Conservation (phyloP, 1,140 invertebrate genomes). For the Drosophila ambigua region DNA sequence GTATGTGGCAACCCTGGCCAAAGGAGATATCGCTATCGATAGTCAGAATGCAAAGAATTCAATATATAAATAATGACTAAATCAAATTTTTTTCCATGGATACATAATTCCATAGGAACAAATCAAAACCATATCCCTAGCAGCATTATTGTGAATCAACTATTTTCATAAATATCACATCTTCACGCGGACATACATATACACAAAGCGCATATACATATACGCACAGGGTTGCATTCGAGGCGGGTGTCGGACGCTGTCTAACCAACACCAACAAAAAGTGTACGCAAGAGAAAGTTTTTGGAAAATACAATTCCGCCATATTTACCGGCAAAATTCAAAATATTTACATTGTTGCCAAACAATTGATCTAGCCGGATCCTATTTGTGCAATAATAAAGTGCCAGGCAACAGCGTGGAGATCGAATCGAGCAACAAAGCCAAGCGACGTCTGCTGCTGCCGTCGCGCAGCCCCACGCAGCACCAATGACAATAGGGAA, state of each 20-base stretch:
- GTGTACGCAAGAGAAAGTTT: conserved; percentile 76
- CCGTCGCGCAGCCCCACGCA: conserved; percentile 59
- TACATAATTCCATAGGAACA: too few species aligned
- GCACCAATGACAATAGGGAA: conserved; percentile 64
- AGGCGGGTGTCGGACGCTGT: conserved; percentile 39
- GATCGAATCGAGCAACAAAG: conserved; percentile 38
- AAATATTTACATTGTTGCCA: conserved; percentile 79
- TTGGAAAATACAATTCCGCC: conserved; percentile 83
- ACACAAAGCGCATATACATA: conserved; percentile 52
- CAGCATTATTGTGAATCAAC: too few species aligned
- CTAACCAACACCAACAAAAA: conserved; percentile 66
- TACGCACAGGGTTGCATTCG: conserved; percentile 63
- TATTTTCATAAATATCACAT: conserved; percentile 1
- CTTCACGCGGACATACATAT: conserved; percentile 37
- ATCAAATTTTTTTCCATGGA: too few species aligned
- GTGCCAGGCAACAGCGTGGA: conserved; percentile 31
- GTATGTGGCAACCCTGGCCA: not conserved
- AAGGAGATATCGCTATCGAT: conserved; percentile 34
- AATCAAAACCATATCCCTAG: too few species aligned
- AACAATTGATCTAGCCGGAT: conserved; percentile 33
- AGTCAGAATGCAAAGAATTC: conserved; percentile 1
- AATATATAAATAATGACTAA: too few species aligned
- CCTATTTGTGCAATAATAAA: conserved; percentile 40
- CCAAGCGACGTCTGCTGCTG: conserved; percentile 65
- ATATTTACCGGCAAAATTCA: conserved; percentile 83